Conservation (phyloP, 2,113 vertebrate genomes). For the Bubalus kerabau region DNA sequence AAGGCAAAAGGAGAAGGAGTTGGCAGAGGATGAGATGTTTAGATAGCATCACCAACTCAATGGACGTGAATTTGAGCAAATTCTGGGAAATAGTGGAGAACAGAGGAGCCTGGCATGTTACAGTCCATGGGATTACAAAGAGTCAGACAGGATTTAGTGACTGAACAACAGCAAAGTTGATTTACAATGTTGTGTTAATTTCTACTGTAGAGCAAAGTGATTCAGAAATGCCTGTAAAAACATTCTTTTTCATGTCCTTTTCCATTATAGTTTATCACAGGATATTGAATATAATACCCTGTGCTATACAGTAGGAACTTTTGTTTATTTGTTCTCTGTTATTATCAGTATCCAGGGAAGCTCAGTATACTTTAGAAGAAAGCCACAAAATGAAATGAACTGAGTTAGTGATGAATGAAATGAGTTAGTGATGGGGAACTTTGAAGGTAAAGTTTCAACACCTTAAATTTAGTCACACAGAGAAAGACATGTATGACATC, state of each 20-base stretch:
- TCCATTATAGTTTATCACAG: neutral
- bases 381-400: neutral
- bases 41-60: neutral
- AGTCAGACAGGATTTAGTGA: neutral
- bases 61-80: neutral
- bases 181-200: neutral
- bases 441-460: neutral
- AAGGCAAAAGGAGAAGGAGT: neutral
- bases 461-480: neutral
- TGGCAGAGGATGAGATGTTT: neutral
- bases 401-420: no score
- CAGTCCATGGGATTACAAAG: neutral
- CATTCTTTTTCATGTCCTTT: neutral
- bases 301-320: neutral
- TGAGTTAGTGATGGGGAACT: neutral
- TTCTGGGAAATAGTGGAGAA: neutral
- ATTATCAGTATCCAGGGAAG: neutral
- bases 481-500: neutral
- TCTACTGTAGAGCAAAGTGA: neutral
- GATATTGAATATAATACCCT: neutral
- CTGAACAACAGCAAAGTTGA: neutral
- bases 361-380: neutral
- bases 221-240: neutral
- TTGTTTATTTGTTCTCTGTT: neutral
- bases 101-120: neutral